Evolutionary conservation across 2,113 vertebrate species (phyloP).

Genomic region (Chascanopsetta lugubris): DNA sequence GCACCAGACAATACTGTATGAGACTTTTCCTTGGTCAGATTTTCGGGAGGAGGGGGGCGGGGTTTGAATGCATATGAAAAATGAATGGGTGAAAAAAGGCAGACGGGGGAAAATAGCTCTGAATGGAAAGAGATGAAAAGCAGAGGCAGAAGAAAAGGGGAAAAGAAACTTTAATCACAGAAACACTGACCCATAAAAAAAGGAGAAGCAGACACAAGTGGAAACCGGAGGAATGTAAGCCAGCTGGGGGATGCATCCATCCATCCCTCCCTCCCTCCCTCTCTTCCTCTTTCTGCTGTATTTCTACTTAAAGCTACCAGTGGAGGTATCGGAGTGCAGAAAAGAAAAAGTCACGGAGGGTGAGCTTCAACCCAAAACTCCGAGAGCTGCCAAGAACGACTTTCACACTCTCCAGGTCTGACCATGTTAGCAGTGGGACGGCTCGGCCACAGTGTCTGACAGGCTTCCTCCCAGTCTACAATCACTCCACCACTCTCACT

Average conservation of each 20-base stretch:
- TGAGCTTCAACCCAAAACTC: constrained; percentile 73
- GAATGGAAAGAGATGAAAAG: constrained; percentile 73
- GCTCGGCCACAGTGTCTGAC: constrained; percentile 50
- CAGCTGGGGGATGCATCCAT: constrained; percentile 79
- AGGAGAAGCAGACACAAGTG: constrained; percentile 78
- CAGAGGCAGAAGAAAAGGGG: constrained; percentile 52
- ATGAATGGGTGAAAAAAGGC: constrained; percentile 22
- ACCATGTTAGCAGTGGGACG: constrained; percentile 40
- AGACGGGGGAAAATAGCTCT: constrained; percentile 69
- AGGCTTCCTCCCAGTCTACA: constrained; percentile 57
- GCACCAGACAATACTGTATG: constrained; percentile 13
- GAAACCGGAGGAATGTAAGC: constrained; percentile 79
- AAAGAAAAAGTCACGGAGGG: constrained; percentile 53
- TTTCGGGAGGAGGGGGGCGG: constrained; percentile 46
- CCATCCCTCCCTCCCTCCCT: constrained; percentile 70
- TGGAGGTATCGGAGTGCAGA: constrained; percentile 27
- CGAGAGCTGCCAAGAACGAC: constrained; percentile 48
- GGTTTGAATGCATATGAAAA: constrained; percentile 68
- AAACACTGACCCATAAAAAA: constrained; percentile 80
- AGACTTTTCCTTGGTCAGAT: constrained; percentile 58
- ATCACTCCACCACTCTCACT: constrained; percentile 40
- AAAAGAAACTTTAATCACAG: constrained; percentile 78
- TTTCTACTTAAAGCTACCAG: constrained; percentile 75
- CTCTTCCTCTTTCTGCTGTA: constrained; percentile 69
- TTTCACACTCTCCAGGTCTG: constrained; percentile 58